Base-by-base conservation (phyloP, 2,888 invertebrate species). In the Mystacides longicornis region DNA sequence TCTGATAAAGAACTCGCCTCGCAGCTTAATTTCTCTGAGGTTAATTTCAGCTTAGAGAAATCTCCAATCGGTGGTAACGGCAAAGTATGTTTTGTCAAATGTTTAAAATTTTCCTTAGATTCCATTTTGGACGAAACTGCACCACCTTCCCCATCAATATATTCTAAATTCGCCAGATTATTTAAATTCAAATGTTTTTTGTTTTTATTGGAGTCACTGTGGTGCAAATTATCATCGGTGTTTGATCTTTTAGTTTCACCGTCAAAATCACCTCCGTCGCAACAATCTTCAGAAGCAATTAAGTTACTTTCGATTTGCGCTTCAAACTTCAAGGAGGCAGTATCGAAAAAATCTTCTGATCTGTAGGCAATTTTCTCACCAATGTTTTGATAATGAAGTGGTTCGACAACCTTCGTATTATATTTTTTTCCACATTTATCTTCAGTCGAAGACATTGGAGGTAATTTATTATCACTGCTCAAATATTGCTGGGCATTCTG, bases 251-350 rank as follows among this genome's bases (percentile, higher is more conserved):
- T 42, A 14, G 23, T 14, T 21, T 62, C 59, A 37, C 52, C 56
- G 18, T 68, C 65, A 21, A 75, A 77, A 22, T 70, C 71, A 2
- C 76, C 73, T 5, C 58, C 58, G 20, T 60, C 60, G 23, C 56
- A 56, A 27, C 56, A 56, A 64, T 83, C 83, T 58, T 81, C 64
- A 14, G 81, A 82, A 45, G 81, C 79, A n/a, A n/a, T n/a, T 59
- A 84, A 65, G 64, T 81, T 79, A 5, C 78, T 80, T 57, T 81
- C 82, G 57, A 84, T 81, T 61, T 80, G 78, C 60, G 77, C 78
- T 63, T 83, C 83, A 64, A 82, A 83, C 64, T 78, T 75, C 47
- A 71, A 62, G 5, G 72, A 70, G 62, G 73, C 72, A 2, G 68
- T 66, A 63, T 71, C 71, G 52, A 71, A 71, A 23, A 67, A 67